Percentiles rank a stretch among this genome's conserved stretches.
Evolutionary conservation across 2,113 vertebrate species (phyloP).

Genomic region (Cephalopterus ornatus): DNA sequence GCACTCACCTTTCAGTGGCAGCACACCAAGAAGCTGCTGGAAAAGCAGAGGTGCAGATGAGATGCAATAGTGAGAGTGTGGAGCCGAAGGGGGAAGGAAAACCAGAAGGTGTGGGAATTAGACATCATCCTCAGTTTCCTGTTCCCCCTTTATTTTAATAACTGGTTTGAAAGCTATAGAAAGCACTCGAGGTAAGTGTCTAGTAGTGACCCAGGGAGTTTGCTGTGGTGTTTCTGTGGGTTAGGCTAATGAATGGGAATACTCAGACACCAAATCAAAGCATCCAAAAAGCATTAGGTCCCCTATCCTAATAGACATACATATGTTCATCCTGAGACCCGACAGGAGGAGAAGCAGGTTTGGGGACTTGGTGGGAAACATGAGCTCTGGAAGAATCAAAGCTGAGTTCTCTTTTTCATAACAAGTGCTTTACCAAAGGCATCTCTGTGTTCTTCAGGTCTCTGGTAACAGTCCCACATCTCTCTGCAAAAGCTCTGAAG

Average conservation of each 20-base stretch:
- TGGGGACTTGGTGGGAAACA: not conserved
- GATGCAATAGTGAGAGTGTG: not conserved
- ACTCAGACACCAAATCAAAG: not conserved
- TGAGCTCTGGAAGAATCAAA: not conserved
- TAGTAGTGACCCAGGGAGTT: not conserved
- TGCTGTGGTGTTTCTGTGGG: not conserved
- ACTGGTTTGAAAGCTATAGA: not conserved
- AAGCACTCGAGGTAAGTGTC: not conserved
- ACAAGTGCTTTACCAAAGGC: not conserved
- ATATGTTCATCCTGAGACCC: not conserved
- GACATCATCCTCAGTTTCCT: not conserved
- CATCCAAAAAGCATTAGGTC: not conserved
- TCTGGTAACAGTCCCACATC: not conserved
- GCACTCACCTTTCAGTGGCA: accelerated
- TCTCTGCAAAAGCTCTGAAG: not conserved
- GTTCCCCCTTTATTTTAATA: not conserved
- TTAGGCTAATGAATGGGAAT: not conserved
- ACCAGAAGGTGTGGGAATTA: not conserved
- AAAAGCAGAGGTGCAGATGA: not conserved
- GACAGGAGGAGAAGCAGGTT: not conserved
- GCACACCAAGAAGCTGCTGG: not conserved
- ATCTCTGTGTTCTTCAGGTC: not conserved
- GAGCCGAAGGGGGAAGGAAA: not conserved
- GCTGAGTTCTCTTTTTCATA: not conserved
- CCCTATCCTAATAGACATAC: accelerated